phyloP scores from a whole-genome alignment of 35 echinoderm and acorn worm genomes.

The Amphiura filiformis region DNA sequence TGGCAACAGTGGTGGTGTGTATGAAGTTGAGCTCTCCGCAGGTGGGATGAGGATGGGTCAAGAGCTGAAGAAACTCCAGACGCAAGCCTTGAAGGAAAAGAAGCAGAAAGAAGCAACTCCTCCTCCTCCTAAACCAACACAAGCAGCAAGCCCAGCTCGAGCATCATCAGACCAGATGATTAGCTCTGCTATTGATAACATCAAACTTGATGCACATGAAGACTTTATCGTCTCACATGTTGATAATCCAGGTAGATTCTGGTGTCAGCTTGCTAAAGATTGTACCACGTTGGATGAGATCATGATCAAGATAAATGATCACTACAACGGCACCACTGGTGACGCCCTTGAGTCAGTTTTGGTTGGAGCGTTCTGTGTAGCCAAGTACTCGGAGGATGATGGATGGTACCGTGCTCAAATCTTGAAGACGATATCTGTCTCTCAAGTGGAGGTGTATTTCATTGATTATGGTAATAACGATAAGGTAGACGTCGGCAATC shows the following conservation, averaged over 20 bases:
- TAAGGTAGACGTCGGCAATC: neutral
- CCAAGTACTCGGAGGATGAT: slow-evolving; percentile 59
- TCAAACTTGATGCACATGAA: slow-evolving; percentile 26
- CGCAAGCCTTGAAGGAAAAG: neutral
- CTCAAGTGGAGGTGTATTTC: slow-evolving; percentile 47
- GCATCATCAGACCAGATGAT: neutral
- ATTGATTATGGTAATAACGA: slow-evolving; percentile 83
- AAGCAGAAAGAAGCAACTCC: neutral
- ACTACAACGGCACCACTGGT: neutral
- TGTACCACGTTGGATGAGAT: slow-evolving; percentile 31
- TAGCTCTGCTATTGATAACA: slow-evolving; percentile 19
- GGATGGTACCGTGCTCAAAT: slow-evolving; percentile 79
- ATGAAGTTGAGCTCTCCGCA: slow-evolving; percentile 64
- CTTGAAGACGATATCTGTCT: slow-evolving; percentile 12
- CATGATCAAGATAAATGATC: neutral
- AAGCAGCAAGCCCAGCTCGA: neutral
- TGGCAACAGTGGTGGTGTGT: slow-evolving; percentile 47
- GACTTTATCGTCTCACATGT: slow-evolving; percentile 31
- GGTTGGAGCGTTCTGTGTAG: slow-evolving; percentile 61
- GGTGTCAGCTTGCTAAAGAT: slow-evolving; percentile 40
- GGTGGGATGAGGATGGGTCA: slow-evolving; percentile 41
- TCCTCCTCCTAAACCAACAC: neutral
- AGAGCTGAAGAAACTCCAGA: slow-evolving; percentile 43
- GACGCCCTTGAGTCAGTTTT: slow-evolving; percentile 10
- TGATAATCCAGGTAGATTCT: slow-evolving; percentile 48